Conservation (phyloP, 64 coral and sea anemone species). For the Porites lutea region DNA sequence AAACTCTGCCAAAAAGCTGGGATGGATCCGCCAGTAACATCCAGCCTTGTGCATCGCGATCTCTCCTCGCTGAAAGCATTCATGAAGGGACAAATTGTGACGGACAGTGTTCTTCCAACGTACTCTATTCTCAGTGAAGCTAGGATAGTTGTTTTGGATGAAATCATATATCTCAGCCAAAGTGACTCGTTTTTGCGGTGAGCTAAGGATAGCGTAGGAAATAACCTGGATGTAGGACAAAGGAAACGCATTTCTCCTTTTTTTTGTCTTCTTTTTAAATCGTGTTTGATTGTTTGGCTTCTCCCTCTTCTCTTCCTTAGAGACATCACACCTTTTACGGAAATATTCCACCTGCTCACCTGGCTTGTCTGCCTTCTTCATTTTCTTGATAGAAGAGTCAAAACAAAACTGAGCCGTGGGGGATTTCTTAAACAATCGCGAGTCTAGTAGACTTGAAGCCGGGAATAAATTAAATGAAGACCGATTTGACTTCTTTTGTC, state of each 20-base stretch:
- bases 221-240: constrained; percentile 29
- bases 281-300: too few species aligned
- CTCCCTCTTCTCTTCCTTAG: too few species aligned
- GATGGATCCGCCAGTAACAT: constrained; percentile 23
- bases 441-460: too few species aligned
- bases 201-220: constrained; percentile 12
- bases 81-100: constrained; percentile 27
- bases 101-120: constrained; percentile 49
- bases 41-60: not conserved
- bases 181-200: constrained; percentile 1
- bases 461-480: too few species aligned
- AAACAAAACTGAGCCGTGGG: too few species aligned
- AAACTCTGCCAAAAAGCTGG: constrained; percentile 31
- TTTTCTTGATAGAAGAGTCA: too few species aligned
- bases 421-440: too few species aligned
- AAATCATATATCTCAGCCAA: constrained; percentile 27
- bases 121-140: constrained; percentile 23
- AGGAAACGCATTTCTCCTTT: not conserved
- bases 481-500: too few species aligned
- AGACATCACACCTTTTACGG: too few species aligned
- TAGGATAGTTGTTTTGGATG: constrained; percentile 8
- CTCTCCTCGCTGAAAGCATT: constrained; percentile 31
- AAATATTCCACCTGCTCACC: too few species aligned
- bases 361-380: too few species aligned
- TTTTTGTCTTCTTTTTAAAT: not conserved